phyloP scores from a whole-genome alignment of 92 coral and sea anemone species.

The Phenganax stokvisi region DNA sequence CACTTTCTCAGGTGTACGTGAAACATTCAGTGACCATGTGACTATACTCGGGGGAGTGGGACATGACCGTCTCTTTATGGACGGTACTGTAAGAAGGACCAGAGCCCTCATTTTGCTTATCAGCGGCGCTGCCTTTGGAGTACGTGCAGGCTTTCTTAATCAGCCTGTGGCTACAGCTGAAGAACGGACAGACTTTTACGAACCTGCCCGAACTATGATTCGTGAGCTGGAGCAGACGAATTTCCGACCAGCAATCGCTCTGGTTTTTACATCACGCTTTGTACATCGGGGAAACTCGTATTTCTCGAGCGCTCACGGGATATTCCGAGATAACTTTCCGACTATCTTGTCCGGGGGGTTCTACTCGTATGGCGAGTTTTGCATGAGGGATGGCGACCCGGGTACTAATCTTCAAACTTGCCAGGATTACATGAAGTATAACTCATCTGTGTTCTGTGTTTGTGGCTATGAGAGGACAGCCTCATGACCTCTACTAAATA shows the following conservation, averaged over 20 bases:
- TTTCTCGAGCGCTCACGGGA: slow-evolving; percentile 77
- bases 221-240: slow-evolving; percentile 58
- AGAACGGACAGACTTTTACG: slow-evolving; percentile 58
- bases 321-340: slow-evolving; percentile 65
- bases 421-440: slow-evolving; percentile 71
- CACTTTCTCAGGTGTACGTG: slow-evolving; percentile 64
- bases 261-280: slow-evolving; percentile 84
- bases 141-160: slow-evolving; percentile 80
- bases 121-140: slow-evolving; percentile 73
- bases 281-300: slow-evolving; percentile 91
- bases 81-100: slow-evolving; percentile 81
- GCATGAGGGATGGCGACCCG: slow-evolving; percentile 60
- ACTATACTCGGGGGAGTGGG: slow-evolving; percentile 87
- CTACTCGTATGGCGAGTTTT: slow-evolving; percentile 90
- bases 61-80: slow-evolving; percentile 90
- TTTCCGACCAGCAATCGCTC: slow-evolving; percentile 57
- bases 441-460: slow-evolving; percentile 79
- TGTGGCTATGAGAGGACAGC: slow-evolving; percentile 56
- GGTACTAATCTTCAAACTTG: slow-evolving; percentile 66
- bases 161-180: slow-evolving; percentile 39
- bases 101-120: slow-evolving; percentile 72
- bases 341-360: slow-evolving; percentile 65
- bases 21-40: slow-evolving; percentile 77
- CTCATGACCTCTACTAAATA: neutral
- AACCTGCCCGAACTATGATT: slow-evolving; percentile 61